Percentiles rank a stretch among this genome's conserved stretches.
These are phyloP conservation scores for Dasysyrphus albostriatus DNA, from an alignment of 2,888 invertebrate species.

Conservation along the genomic window DNA sequence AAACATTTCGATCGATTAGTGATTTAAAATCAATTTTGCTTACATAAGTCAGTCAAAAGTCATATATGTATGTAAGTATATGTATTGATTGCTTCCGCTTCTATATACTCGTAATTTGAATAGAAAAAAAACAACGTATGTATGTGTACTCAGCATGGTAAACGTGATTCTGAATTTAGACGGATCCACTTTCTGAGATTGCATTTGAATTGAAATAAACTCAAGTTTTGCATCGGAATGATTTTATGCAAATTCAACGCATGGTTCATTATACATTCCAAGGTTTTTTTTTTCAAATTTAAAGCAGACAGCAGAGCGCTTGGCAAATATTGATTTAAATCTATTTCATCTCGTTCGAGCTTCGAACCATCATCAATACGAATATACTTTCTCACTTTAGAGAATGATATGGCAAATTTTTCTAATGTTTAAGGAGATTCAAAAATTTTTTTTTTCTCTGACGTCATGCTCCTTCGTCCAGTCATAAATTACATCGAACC, in stretches of 20 bases:
- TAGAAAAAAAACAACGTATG: neutral
- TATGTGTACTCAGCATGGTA: neutral
- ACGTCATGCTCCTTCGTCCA: neutral
- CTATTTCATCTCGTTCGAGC: conserved; percentile 2
- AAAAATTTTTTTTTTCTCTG: neutral
- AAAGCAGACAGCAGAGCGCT: conserved; percentile 20
- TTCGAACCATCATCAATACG: conserved; percentile 5
- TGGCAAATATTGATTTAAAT: conserved; percentile 40
- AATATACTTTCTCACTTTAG: conserved; percentile 15
- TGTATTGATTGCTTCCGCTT: neutral
- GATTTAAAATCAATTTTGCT: neutral
- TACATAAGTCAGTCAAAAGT: neutral
- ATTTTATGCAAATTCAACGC: conserved; percentile 33
- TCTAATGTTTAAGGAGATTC: conserved; percentile 15
- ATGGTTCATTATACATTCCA: conserved; percentile 35
- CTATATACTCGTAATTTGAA: neutral
- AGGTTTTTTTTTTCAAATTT: neutral
- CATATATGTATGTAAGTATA: neutral
- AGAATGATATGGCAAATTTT: conserved; percentile 33
- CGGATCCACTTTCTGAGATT: conserved; percentile 21
- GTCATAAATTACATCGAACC: neutral
- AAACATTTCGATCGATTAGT: neutral
- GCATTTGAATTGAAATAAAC: conserved; percentile 39
- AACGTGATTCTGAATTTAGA: conserved; percentile 13
- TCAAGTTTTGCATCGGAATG: conserved; percentile 21